phyloP scores from a whole-genome alignment of 2,888 invertebrate species.

The Steinernema carpocapsae region DNA sequence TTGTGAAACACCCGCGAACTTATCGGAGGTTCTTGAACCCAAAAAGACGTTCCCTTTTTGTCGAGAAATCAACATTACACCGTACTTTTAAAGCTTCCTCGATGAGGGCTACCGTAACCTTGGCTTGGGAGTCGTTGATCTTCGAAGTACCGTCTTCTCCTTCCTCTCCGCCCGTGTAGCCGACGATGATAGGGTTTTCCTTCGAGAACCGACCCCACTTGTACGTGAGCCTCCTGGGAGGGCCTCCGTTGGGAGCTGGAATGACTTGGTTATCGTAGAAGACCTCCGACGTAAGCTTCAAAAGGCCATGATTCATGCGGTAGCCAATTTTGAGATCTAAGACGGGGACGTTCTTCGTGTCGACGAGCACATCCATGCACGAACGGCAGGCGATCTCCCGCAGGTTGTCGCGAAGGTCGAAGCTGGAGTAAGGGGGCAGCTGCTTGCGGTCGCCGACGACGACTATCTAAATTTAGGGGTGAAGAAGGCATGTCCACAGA shows the following conservation, averaged over 20 bases:
- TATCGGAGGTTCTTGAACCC: too few relatives aligned
- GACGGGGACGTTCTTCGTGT: neutral
- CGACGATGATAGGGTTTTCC: neutral
- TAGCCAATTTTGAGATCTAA: neutral
- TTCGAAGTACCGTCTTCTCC: neutral
- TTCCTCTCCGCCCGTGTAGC: neutral
- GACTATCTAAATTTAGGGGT: neutral
- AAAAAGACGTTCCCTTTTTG: too few relatives aligned
- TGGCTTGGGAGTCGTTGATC: neutral
- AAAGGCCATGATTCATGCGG: neutral
- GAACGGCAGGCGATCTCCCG: neutral
- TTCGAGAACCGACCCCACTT: neutral
- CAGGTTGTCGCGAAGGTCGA: neutral
- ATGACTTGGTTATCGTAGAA: neutral
- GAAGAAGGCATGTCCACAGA: neutral
- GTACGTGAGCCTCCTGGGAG: neutral
- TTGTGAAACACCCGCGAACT: too few relatives aligned
- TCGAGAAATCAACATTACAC: too few relatives aligned
- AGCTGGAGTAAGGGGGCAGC: neutral
- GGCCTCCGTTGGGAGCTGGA: neutral
- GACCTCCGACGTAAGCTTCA: neutral
- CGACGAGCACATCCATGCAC: neutral
- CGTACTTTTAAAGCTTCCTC: neutral
- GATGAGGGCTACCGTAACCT: neutral
- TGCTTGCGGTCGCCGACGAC: neutral